phyloP scores from a whole-genome alignment of 2,113 vertebrate species.

The Saguinus imperator region DNA sequence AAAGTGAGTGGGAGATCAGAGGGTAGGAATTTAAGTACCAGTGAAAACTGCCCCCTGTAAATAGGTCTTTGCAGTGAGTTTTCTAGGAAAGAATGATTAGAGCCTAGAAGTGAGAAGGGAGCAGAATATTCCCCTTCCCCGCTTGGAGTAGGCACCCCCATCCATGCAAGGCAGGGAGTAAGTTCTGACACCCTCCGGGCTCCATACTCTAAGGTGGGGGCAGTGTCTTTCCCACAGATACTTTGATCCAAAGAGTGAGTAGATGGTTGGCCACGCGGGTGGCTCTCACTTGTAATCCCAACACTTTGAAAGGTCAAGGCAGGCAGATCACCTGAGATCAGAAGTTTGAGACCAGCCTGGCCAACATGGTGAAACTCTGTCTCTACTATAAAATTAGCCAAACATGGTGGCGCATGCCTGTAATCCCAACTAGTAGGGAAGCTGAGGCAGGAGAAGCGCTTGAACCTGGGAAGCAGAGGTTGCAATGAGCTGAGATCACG shows the following conservation, averaged over 20 bases:
- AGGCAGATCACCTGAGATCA: too few relatives aligned
- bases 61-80: neutral
- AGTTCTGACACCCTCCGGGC: neutral
- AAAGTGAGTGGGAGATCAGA: neutral
- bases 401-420: too few relatives aligned
- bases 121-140: neutral
- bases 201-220: constrained; percentile 67
- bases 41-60: neutral
- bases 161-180: neutral
- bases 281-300: too few relatives aligned
- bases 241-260: constrained; percentile 84
- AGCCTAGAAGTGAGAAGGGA: neutral
- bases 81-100: neutral
- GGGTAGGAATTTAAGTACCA: neutral
- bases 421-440: too few relatives aligned
- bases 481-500: too few relatives aligned
- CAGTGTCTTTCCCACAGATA: constrained; percentile 89
- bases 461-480: too few relatives aligned
- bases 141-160: neutral
- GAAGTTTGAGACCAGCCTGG: too few relatives aligned
- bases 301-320: too few relatives aligned
- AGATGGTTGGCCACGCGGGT: constrained; percentile 82
- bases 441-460: too few relatives aligned
- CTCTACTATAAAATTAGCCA: too few relatives aligned
- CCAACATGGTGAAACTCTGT: too few relatives aligned